Percentiles rank a stretch among this genome's conserved stretches.
These are phyloP conservation scores for Eulemur mongoz DNA, from an alignment of 2,797 vertebrate species.

Conservation along the genomic window DNA sequence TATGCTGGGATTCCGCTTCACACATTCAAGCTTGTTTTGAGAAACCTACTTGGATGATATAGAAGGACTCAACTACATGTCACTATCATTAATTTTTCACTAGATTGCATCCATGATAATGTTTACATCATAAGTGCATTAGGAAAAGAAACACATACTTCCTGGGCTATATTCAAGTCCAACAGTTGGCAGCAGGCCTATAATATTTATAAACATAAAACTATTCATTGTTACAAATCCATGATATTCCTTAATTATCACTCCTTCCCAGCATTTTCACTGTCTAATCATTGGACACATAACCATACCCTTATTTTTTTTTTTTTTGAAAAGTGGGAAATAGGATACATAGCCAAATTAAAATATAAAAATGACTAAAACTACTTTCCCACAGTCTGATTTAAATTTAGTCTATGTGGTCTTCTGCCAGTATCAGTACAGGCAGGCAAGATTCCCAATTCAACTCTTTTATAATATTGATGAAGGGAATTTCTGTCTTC, in stretches of 20 bases:
- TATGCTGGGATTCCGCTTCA: background rate
- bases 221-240: background rate
- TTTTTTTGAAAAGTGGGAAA: background rate
- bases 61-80: background rate
- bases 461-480: background rate
- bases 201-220: background rate
- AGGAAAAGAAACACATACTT: background rate
- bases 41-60: background rate
- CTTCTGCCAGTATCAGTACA: background rate
- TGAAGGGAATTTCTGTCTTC: background rate
- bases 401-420: background rate
- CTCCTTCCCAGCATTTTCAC: background rate
- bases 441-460: background rate
- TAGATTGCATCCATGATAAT: constrained; percentile 28
- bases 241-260: background rate
- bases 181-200: background rate
- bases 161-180: background rate
- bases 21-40: constrained; percentile 22
- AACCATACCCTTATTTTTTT: background rate
- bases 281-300: background rate
- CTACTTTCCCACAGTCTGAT: background rate
- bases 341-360: background rate
- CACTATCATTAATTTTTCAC: constrained; percentile 30
- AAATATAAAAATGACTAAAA: background rate
- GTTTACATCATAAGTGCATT: background rate